Conservation (phyloP, 2,888 invertebrate genomes). For the Eristalis pertinax region DNA sequence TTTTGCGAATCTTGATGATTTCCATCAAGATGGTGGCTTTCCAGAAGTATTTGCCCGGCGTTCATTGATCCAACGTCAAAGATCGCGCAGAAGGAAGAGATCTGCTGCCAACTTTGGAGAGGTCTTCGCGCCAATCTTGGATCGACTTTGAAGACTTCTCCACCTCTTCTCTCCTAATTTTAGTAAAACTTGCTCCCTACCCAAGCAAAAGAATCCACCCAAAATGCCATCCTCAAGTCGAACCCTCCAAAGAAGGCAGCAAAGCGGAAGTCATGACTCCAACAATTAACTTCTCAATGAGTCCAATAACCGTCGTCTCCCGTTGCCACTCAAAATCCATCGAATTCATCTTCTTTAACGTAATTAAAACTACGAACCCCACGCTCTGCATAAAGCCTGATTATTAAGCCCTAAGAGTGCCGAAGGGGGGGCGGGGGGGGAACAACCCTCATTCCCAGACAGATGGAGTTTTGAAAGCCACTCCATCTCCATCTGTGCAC, state of each 20-base stretch:
- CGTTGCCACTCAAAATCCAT: neutral
- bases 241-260: neutral
- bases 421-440: neutral
- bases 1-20: too few species aligned
- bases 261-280: neutral
- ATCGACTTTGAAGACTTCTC: too few species aligned
- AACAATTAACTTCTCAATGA: constrained; percentile 17
- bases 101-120: too few species aligned
- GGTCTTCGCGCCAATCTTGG: too few species aligned
- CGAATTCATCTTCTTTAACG: constrained; percentile 16
- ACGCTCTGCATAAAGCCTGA: constrained; percentile 4
- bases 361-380: constrained; percentile 41
- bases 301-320: constrained; percentile 30
- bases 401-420: neutral
- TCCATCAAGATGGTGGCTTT: too few species aligned
- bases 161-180: too few species aligned
- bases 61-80: too few species aligned
- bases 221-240: neutral
- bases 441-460: constrained; percentile 12
- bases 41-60: too few species aligned
- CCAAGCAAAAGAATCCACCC: too few species aligned
- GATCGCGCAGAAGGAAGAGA: too few species aligned
- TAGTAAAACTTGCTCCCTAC: too few species aligned
- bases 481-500: constrained; percentile 1
- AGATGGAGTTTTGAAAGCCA: neutral